Evolutionary conservation across 2,797 vertebrate species (phyloP), one percentile per base, ranked within the genome.

Genomic region (Scolopax bukidnonensis): DNA sequence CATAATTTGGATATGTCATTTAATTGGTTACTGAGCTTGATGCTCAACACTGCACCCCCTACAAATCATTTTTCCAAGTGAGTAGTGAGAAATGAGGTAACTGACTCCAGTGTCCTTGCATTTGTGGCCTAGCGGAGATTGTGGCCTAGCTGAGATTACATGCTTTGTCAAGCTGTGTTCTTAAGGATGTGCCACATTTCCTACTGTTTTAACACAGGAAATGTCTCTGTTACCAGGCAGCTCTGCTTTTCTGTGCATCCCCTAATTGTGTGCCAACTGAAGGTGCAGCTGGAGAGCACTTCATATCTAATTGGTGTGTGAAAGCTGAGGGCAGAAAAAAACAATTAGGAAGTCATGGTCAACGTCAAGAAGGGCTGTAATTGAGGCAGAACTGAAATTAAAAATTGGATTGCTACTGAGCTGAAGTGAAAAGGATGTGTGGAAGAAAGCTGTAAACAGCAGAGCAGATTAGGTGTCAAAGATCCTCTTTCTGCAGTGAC

Each of bases 251-350:
- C 83, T 73, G 20, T 47, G 56, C 60, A 40, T 94, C 70, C 80
- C 41, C 47, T 94, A 84, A 91, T 88, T 89, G 91, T 30, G 65
- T 82, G 91, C 81, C 91, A 91, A 77, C 85, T 32, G 54, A 80
- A 90, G 85, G 93, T 88, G 70, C 77, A 80, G 74, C 91, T 93
- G 87, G 87, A 90, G 83, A 95, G 59, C 40, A 18, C 70, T 92
- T 90, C 51, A 3, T n/a, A 4, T 50, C 74, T 89, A 93, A 94
- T 74, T 92, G 90, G 80, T 19, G 45, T 87, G 87, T 89, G 88
- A 93, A 93, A 86, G 83, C 85, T 86, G 80, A 82, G 87, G 85
- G 69, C 77, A 92, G 77, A 70, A 57, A 90, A 90, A 91, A 88
- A 90, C 90, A 87, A 68, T 76, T 94, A 90, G 67, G 32, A 92